A percentile compares a stretch with the other conserved stretches of the same genome.
phyloP scores from a whole-genome alignment of 2,113 vertebrate species.

The Oncorhynchus keta region DNA sequence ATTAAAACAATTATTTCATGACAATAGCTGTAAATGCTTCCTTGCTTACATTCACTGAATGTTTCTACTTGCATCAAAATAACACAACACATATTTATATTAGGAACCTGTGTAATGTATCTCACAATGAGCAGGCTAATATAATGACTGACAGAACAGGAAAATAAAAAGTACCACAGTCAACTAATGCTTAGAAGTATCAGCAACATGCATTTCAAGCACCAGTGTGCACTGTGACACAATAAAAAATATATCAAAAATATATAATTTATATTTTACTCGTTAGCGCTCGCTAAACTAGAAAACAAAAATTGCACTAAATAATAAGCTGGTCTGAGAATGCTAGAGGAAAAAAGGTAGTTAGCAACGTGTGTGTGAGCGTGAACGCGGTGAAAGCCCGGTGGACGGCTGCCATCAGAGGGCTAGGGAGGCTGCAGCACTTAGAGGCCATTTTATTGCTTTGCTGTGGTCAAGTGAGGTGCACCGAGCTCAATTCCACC shows the following conservation, averaged over 20 bases:
- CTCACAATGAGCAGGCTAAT: not conserved
- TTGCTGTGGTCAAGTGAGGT: slow-evolving; percentile 83
- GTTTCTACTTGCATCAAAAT: not conserved
- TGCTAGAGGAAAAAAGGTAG: not conserved
- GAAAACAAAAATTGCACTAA: not conserved
- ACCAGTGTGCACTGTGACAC: not conserved
- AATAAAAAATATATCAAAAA: not conserved
- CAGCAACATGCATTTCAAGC: not conserved
- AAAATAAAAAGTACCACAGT: not conserved
- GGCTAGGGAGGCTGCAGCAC: slow-evolving; percentile 67
- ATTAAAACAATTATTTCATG: not conserved
- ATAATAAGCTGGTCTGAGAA: not conserved
- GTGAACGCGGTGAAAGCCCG: slow-evolving; percentile 40
- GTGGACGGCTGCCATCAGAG: slow-evolving; percentile 67
- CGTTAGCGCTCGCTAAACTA: not conserved
- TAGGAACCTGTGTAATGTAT: not conserved
- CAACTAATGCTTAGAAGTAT: slow-evolving; percentile 4
- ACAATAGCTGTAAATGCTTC: not conserved
- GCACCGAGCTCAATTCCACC: slow-evolving; percentile 77
- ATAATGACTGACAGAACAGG: slow-evolving; percentile 17
- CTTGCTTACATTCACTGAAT: not conserved
- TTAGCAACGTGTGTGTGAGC: slow-evolving; percentile 10
- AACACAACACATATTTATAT: not conserved
- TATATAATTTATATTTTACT: not conserved
- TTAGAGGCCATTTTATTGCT: slow-evolving; percentile 81